Conservation (phyloP, 2,888 invertebrate genomes). For the Coremacera marginata region DNA sequence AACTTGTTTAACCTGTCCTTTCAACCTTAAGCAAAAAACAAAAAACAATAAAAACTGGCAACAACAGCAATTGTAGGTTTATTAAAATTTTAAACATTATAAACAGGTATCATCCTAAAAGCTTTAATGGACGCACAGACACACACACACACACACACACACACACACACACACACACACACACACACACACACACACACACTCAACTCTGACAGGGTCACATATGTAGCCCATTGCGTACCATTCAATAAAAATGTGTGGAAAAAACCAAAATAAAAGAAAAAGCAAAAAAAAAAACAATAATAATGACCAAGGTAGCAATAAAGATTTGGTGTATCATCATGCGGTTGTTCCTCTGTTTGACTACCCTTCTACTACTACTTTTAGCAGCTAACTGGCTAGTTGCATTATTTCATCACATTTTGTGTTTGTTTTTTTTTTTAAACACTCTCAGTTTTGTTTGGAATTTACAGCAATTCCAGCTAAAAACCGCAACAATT, state of each 20-base stretch:
- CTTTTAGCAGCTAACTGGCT: too few species aligned
- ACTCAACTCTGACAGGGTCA: background rate
- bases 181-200: background rate
- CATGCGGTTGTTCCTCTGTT: too few species aligned
- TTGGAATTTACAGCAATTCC: background rate
- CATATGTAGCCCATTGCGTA: too few species aligned
- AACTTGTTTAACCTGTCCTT: slow-evolving; percentile 3
- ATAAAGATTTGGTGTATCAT: too few species aligned
- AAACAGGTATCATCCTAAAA: background rate
- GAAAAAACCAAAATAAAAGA: too few species aligned
- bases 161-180: too few species aligned
- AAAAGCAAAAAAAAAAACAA: background rate
- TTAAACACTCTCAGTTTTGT: background rate
- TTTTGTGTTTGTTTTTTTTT: too few species aligned
- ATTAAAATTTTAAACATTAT: background rate
- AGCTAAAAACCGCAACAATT: background rate
- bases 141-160: background rate
- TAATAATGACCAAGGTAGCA: background rate
- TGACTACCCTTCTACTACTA: too few species aligned
- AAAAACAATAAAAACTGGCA: background rate
- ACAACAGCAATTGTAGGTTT: background rate
- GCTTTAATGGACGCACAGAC: background rate
- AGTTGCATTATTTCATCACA: too few species aligned
- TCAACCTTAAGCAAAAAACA: background rate
- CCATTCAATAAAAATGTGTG: too few species aligned